Evolutionary conservation across 2,888 invertebrate species (phyloP), one percentile per base, ranked within the genome.

Genomic region (Diplolepis rosae): DNA sequence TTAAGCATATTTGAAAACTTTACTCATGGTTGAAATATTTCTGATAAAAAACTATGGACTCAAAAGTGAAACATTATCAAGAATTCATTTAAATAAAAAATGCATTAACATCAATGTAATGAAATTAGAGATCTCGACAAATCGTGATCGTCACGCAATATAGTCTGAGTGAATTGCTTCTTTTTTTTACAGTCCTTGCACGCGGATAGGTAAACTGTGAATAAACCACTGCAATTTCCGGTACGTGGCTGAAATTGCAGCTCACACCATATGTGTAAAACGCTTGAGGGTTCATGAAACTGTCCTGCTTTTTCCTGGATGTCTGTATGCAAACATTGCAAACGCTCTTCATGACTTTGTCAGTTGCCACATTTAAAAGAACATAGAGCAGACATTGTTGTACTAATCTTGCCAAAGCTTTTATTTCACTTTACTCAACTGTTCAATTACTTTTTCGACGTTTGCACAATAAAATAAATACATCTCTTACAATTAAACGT

Each of bases 191-290:
- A 24, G 24, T 61, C 39, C 61, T 61, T 61, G 61, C 39, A 39
- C 61, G 35, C 61, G 61, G 39, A 68, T 73, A 75, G 78, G 77
- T 76, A 80, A 79, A 77, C 75, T 76, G n/a, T 76, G 74, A 71
- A 78, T 73, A 73, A 77, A 79, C 77, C 77, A 24, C 66, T 73
- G 75, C 75, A 76, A 80, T 77, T 80, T 80, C 77, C 79, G 74
- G 69, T 71, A 50, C 70, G 75, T 68, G 70, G 61, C n/a, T 69
- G 71, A 78, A 78, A 77, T 81, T 79, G 74, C 75, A 71, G 54
- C 39, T 61, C 42, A 18, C 56, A 50, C 69, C 18, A 18, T 65
- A 69, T 71, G 73, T 68, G 67, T 65, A 66, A 70, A 73, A 66
- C 51, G 45, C 18, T 67, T 24, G 28, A 24, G 56, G 65, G 54